Percentiles rank a stretch among this genome's conserved stretches.
Evolutionary conservation across 2,113 vertebrate genomes (phyloP).

Genomic region (Dinomys branickii): DNA sequence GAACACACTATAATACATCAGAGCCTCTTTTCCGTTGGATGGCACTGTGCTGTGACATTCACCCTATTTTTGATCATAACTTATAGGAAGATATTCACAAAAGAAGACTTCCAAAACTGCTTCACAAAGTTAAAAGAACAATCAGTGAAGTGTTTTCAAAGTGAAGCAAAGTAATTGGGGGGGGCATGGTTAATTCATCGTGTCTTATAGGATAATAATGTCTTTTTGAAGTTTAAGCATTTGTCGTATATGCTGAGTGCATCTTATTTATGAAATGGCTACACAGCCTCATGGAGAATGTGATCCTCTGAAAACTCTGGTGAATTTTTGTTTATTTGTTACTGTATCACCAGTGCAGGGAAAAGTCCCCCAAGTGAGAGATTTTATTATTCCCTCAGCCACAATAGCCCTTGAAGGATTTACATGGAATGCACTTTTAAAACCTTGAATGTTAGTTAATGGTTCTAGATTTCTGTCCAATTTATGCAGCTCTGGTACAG

Average conservation of each 20-base stretch:
- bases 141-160: background rate
- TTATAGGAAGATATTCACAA: background rate
- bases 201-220: background rate
- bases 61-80: too few species aligned
- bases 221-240: background rate
- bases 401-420: background rate
- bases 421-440: background rate
- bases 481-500: background rate
- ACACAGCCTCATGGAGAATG: background rate
- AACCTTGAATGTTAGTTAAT: background rate
- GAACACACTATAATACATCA: background rate
- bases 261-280: background rate
- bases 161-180: background rate
- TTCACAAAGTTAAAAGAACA: background rate
- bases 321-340: background rate
- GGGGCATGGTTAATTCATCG: background rate
- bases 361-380: background rate
- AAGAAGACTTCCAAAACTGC: background rate
- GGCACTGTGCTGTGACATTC: background rate
- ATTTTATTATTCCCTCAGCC: background rate
- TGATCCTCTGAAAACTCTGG: background rate
- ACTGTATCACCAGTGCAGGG: background rate
- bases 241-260: background rate
- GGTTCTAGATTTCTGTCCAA: background rate
- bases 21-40: background rate